phyloP scores from a whole-genome alignment of 92 coral and sea anemone species.

The Montipora capitata region DNA sequence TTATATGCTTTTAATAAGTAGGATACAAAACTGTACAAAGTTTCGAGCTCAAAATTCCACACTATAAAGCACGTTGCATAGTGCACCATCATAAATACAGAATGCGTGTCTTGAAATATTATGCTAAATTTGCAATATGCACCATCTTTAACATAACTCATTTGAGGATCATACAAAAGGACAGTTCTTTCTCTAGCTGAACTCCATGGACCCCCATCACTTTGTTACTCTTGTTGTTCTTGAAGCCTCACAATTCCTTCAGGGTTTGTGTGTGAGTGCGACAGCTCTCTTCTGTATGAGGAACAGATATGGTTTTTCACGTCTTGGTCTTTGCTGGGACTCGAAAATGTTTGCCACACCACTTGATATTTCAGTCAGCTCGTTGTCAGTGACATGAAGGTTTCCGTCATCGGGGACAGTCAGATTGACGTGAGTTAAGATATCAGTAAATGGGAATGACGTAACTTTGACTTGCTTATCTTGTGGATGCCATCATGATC shows the following conservation, averaged over 20 bases:
- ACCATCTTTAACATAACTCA: conserved; percentile 43
- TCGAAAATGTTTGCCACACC: conserved; percentile 51
- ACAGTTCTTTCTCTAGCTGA: conserved; percentile 54
- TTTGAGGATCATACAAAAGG: conserved; percentile 63
- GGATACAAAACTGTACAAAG: no score
- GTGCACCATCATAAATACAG: no score
- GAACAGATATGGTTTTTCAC: not conserved
- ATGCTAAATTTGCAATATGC: conserved; percentile 3
- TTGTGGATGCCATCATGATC: conserved; percentile 32
- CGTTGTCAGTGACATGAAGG: conserved; percentile 44
- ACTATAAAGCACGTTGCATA: no score
- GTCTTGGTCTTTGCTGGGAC: conserved; percentile 35
- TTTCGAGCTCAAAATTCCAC: no score
- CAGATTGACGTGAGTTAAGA: conserved; percentile 59
- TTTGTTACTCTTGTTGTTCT: conserved; percentile 50
- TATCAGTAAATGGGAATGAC: conserved; percentile 63
- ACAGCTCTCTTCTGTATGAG: conserved; percentile 31
- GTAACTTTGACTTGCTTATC: conserved; percentile 44
- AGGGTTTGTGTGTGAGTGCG: conserved; percentile 26
- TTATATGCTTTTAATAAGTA: no score
- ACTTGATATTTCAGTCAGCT: conserved; percentile 48
- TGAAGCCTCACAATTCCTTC: conserved; percentile 61
- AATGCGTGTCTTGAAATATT: not conserved
- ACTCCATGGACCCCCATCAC: conserved; percentile 61
- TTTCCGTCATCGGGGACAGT: conserved; percentile 59